Evolutionary conservation across 1,140 invertebrate species (phyloP).

Genomic region (Cherax destructor): DNA sequence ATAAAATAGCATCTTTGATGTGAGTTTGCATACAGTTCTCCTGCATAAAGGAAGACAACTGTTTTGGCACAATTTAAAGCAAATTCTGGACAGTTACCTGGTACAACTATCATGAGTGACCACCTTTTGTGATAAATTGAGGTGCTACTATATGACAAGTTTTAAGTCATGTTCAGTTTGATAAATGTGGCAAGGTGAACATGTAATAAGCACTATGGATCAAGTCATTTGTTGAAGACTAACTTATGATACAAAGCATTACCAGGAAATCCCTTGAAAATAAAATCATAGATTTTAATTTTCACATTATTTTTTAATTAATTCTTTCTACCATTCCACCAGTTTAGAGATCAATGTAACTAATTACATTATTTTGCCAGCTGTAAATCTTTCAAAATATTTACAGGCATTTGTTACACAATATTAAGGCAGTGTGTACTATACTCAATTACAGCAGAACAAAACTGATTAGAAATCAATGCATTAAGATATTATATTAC

Average conservation of each 20-base stretch:
- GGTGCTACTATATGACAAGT: background rate
- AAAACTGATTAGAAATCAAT: background rate
- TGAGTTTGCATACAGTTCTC: slow-evolving; percentile 19
- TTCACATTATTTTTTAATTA: background rate
- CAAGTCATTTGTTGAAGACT: background rate
- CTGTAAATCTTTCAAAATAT: slow-evolving; percentile 22
- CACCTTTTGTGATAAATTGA: background rate
- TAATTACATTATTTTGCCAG: slow-evolving; percentile 3
- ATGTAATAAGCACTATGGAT: background rate
- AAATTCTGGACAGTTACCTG: slow-evolving; percentile 11
- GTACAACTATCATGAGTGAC: slow-evolving; percentile 7
- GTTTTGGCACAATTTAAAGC: slow-evolving; percentile 46
- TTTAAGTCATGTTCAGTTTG: slow-evolving; percentile 2
- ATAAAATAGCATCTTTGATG: background rate
- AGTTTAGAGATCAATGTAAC: slow-evolving; percentile 28
- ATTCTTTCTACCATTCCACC: background rate
- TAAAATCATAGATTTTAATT: background rate
- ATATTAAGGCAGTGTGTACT: slow-evolving; percentile 54
- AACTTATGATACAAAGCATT: background rate
- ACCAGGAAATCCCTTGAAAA: background rate
- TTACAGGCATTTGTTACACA: slow-evolving; percentile 38
- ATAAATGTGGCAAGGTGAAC: background rate
- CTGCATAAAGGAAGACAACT: slow-evolving; percentile 42
- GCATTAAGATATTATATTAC: background rate
- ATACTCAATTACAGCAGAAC: slow-evolving; percentile 32